Evolutionary conservation across 2,797 vertebrate genomes (phyloP), one percentile per base, ranked within the genome.

Genomic region (Enteromius anoplus): DNA sequence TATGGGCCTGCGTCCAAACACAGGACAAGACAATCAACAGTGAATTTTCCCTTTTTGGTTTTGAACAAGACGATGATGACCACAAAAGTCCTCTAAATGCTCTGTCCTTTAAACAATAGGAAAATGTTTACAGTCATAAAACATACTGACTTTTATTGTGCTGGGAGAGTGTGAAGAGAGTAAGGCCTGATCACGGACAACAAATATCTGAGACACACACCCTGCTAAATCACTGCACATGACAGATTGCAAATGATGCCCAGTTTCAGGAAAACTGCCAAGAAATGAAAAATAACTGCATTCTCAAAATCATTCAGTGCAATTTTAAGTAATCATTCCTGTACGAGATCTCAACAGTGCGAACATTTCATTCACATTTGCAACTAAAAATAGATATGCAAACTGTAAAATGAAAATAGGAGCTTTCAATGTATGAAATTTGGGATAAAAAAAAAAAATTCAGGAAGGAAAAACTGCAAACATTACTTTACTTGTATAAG

Each of bases 11-110:
- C 19, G 47, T 69, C 21, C 62, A 58, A 76, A 14, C 62, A 81
- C 2, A n/a, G 78, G 65, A 70, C 47, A 40, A 29, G 49, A 64
- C 19, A 68, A 40, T 75, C 14, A 65, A 29, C 70, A 40, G 11
- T 78, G 26, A 78, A 65, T 75, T 37, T 81, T 66, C 80, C 71
- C 8, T 53, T 81, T 81, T 65, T 65, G 55, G 55, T 81, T 73
- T 60, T 23, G 34, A 51, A 53, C n/a, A 47, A 47, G 26, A 58
- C 3, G n/a, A 58, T 2, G n/a, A 62, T 12, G 26, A 2, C 26
- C 26, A 6, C 60, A 64, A 73, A 81, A 47, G 60, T 65, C 62
- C 64, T 23, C 53, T 79, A 79, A 75, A 68, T 17, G 23, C 45
- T 69, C 37, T 58, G 47, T 77, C 40, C 7, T 69, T 60, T 77